Evolutionary conservation across 1,140 invertebrate species (phyloP), one percentile per base, ranked within the genome.

Genomic region (Episyrphus balteatus): DNA sequence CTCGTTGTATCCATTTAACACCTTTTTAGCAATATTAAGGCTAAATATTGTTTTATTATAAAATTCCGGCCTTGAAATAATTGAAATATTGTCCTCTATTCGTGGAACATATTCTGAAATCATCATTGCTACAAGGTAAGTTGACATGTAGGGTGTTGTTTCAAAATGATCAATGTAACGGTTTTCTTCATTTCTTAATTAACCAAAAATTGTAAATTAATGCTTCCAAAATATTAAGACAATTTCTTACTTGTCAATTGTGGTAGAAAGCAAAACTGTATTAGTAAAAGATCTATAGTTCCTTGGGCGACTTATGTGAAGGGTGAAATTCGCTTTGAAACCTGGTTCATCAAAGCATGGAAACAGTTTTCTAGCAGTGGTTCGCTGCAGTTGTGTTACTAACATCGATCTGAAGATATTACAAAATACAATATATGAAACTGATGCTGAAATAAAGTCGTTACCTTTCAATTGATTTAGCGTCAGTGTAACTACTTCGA

Each of bases 291-390:
- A 74, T 2, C 55, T 68, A 48, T 80, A 76, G 6, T 70, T 59
- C 1, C 37, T 51, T 1, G 75, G 75, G 26, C 72, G 75, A 0
- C 78, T 76, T 2, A 92, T 63, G 1, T 75, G 76, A 2, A 92
- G 57, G 19, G 66, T 74, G 57, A 90, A 95, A 1, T 70, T 76
- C 3, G 90, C 84, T 65, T 93, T 94, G 41, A 92, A 77, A 1
- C 80, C 77, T 0, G 89, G 88, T 57, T 95, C 92, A 63, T 95
- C 92, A 61, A 92, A 89, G 64, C 89, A 93, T 0, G 92, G 92
- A 56, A 95, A 93, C 0, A 89, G 85, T 34, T 80, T 73, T 34
- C 91, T 75, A 0, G 92, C 91, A 61, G 85, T 80, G 1, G 84
- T 82, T 2, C 89, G 81, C 58, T 92, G 83, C 56, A 94, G 82